Evolutionary conservation across 2,797 vertebrate genomes (phyloP).

Genomic region (Acanthis flammea): DNA sequence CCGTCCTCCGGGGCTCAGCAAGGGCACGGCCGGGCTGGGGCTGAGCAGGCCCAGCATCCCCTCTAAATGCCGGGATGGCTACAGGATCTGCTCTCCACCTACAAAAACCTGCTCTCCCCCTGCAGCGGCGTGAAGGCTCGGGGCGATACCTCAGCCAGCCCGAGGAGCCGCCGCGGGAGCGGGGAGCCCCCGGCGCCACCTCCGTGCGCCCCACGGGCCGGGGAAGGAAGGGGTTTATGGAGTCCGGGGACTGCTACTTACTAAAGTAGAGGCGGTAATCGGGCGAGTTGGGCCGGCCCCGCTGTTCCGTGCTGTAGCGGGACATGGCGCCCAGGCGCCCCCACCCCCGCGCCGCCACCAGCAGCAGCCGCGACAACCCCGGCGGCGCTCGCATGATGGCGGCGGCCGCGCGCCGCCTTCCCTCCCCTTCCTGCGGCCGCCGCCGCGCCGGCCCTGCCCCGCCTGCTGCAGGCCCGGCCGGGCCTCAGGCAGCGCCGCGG

Average conservation of each 20-base stretch:
- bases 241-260: constrained; percentile 77
- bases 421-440: neutral
- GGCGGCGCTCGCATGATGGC: constrained; percentile 54
- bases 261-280: constrained; percentile 92
- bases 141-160: neutral
- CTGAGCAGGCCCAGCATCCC: neutral
- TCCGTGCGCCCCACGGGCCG: neutral
- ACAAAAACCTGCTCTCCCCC: neutral
- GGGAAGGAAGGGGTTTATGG: neutral
- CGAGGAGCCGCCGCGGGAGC: neutral
- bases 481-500: fast-evolving
- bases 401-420: neutral
- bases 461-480: neutral
- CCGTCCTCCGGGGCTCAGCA: too few relatives aligned
- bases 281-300: constrained; percentile 80
- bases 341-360: neutral
- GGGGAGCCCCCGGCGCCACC: neutral
- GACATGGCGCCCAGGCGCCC: constrained; percentile 59
- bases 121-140: too few relatives aligned
- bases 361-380: neutral
- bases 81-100: neutral
- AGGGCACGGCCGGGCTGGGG: neutral
- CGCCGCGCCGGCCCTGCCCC: neutral
- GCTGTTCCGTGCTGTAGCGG: constrained; percentile 82
- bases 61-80: neutral